Evolutionary conservation across 2,797 vertebrate species (phyloP).

Genomic region (Betta splendens): DNA sequence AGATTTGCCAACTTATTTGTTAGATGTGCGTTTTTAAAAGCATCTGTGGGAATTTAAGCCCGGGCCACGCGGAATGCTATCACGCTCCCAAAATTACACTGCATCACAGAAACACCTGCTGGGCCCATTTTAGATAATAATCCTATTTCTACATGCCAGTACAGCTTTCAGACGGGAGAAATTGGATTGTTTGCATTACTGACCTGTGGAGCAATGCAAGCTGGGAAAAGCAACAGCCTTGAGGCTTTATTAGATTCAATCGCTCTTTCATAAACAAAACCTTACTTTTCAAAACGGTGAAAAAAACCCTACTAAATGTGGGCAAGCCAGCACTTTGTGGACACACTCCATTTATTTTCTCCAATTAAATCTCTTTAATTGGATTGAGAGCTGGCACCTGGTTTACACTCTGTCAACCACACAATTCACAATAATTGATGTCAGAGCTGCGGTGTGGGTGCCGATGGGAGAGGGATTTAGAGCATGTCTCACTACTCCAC

Average conservation of each 20-base stretch:
- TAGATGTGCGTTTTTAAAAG: constrained; percentile 52
- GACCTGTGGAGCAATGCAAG: constrained; percentile 73
- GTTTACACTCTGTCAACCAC: constrained; percentile 81
- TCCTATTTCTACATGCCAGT: constrained; percentile 70
- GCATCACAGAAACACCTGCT: constrained; percentile 65
- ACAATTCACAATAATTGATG: constrained; percentile 78
- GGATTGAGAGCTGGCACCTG: constrained; percentile 80
- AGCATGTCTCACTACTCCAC: constrained; percentile 73
- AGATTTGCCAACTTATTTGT: constrained; percentile 42
- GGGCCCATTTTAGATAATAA: constrained; percentile 72
- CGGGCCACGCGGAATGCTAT: constrained; percentile 25
- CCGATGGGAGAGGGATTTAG: constrained; percentile 63
- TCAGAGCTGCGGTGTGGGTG: constrained; percentile 50
- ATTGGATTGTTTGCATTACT: constrained; percentile 79
- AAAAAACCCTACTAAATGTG: constrained; percentile 63
- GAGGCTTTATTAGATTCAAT: constrained; percentile 74
- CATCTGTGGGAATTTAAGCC: constrained; percentile 55
- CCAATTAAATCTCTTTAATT: constrained; percentile 83
- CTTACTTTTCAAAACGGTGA: constrained; percentile 60
- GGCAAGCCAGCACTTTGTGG: constrained; percentile 69
- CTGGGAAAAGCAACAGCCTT: constrained; percentile 65
- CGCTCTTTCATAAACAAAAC: constrained; percentile 77
- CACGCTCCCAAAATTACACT: constrained; percentile 51
- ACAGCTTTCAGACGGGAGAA: constrained; percentile 56
- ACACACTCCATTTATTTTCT: constrained; percentile 81